Base-by-base conservation (phyloP, 2,888 invertebrate genomes). In the Chaitophorus viminalis region DNA sequence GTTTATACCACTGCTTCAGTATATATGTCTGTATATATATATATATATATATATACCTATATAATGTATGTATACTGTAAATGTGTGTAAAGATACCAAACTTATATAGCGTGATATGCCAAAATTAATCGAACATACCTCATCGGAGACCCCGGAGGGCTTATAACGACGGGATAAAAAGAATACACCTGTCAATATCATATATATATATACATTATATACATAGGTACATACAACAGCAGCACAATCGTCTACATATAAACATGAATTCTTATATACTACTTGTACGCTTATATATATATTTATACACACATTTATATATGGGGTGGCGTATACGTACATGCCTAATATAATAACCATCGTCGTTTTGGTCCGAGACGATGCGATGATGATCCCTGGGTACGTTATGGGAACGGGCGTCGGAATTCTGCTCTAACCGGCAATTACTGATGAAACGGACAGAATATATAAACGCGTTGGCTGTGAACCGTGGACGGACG, bases 131-230 rank as follows among this genome's bases (percentile, higher is more conserved):
- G 76, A 84, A 84, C 60, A 46, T 11, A 84, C 33, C 29, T 68
- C 46, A 46, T 46, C 68, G 29, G 31, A 85, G 76, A 36, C 52
- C 70, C 85, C 76, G 77, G 76, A 85, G 85, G 85, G 76, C 46
- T n/a, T 60, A n/a, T 60, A 39, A 39, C 52, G 74, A 82, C 29
- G 68, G 68, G 52, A 78, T n/a, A 52, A 76, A 54, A 68, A 85
- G 77, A 70, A 85, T 33, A 76, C 85, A 85, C 77, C 85, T 85
- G 85, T 85, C 85, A 70, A 85, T 85, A 78, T 25, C n/a, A 70
- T 8, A 29, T 14, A 9, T 25, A 4, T n/a, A n/a, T 4, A 25
- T 4, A 3, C n/a, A 2, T 65, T 4, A 65, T 14, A 14, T 11
- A 1, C 9, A 31, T 14, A 68, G 11, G 14, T 14, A 31, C 29